Conservation (phyloP, 1,140 invertebrate genomes). For the Eulimnadia texana region DNA sequence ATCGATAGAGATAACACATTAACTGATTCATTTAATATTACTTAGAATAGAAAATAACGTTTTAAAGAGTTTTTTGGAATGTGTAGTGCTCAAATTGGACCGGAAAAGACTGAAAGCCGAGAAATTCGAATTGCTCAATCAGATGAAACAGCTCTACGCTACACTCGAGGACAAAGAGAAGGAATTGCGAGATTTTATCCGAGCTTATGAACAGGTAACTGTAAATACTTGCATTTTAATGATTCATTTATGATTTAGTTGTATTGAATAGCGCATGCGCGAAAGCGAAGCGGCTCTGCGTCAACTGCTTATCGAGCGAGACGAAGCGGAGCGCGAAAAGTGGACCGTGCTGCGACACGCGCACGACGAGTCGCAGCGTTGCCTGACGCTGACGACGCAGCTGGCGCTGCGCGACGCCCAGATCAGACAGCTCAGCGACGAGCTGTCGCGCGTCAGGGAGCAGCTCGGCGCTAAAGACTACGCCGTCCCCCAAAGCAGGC, state of each 20-base stretch:
- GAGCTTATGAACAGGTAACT: slow-evolving; percentile 77
- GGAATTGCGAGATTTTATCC: slow-evolving; percentile 81
- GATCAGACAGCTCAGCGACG: slow-evolving; percentile 63
- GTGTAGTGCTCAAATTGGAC: slow-evolving; percentile 61
- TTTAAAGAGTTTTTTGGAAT: slow-evolving; percentile 10
- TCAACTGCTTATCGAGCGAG: slow-evolving; percentile 54
- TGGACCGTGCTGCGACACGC: slow-evolving; percentile 75
- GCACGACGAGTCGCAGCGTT: slow-evolving; percentile 73
- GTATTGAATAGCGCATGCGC: slow-evolving; percentile 57
- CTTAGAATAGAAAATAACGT: too few species aligned
- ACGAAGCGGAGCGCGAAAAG: slow-evolving; percentile 71
- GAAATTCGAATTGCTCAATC: slow-evolving; percentile 81
- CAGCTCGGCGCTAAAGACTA: not conserved
- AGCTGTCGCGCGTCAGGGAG: slow-evolving; percentile 50
- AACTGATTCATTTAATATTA: too few species aligned
- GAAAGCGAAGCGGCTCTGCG: slow-evolving; percentile 56
- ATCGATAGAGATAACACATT: too few species aligned
- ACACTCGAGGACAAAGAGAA: slow-evolving; percentile 88
- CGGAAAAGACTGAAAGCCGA: slow-evolving; percentile 79
- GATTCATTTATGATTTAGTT: too few species aligned
- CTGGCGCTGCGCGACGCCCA: slow-evolving; percentile 70
- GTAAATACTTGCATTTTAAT: too few species aligned
- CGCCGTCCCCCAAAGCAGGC: not conserved
- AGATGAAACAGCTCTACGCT: slow-evolving; percentile 87
- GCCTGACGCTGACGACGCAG: slow-evolving; percentile 66